phyloP scores from a whole-genome alignment of 2,113 vertebrate genomes.

The Geococcyx californianus region DNA sequence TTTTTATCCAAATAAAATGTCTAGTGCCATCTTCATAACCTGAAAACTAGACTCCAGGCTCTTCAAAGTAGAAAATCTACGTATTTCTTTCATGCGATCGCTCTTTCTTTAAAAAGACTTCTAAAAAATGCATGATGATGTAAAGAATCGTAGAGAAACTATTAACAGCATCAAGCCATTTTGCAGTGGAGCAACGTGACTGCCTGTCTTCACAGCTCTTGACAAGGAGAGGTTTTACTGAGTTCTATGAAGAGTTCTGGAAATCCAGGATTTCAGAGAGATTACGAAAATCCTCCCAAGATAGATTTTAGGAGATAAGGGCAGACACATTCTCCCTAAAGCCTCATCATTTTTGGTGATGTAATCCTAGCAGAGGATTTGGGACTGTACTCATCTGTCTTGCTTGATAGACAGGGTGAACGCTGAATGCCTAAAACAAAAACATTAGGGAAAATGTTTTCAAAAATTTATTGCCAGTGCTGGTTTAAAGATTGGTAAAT shows the following conservation, averaged over 20 bases:
- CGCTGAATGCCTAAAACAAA: neutral
- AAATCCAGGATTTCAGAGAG: constrained; percentile 52
- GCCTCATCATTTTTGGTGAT: neutral
- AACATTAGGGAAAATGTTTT: neutral
- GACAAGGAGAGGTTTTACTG: neutral
- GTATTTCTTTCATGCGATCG: neutral
- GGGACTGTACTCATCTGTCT: neutral
- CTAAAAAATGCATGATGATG: neutral
- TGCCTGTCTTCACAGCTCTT: neutral
- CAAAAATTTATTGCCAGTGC: neutral
- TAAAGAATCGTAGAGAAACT: neutral
- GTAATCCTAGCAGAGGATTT: constrained; percentile 21
- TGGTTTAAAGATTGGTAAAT: neutral
- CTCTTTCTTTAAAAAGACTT: neutral
- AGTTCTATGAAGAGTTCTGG: neutral
- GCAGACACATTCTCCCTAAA: neutral
- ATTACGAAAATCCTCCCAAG: constrained; percentile 50
- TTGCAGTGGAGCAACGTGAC: neutral
- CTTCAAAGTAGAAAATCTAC: neutral
- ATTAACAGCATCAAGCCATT: neutral
- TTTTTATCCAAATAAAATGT: neutral
- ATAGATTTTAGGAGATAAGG: constrained; percentile 31
- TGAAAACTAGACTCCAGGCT: neutral
- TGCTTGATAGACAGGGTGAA: neutral
- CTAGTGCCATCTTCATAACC: neutral